Percentiles rank a stretch among this genome's conserved stretches.
phyloP scores from a whole-genome alignment of 2,888 invertebrate species.

The Sycophila texana region DNA sequence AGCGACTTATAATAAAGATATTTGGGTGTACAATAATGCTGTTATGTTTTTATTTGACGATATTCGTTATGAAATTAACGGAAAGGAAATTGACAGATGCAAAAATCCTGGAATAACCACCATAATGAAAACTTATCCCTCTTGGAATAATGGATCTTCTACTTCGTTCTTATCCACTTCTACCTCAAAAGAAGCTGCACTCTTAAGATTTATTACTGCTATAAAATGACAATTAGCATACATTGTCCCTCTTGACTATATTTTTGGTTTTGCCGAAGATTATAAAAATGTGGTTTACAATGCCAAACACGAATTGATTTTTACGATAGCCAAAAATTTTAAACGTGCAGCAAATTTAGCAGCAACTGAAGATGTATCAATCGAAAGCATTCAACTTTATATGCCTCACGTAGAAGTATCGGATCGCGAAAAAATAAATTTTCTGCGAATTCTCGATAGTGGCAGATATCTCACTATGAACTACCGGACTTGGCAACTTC shows the following conservation, averaged over 20 bases:
- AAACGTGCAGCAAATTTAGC: background rate
- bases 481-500: too few species aligned
- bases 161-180: background rate
- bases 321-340: background rate
- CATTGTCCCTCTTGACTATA: too few species aligned
- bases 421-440: background rate
- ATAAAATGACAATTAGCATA: too few species aligned
- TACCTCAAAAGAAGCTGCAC: background rate
- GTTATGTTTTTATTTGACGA: background rate
- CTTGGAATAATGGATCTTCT: background rate
- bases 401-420: constrained; percentile 1
- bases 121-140: background rate
- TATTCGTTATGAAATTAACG: background rate
- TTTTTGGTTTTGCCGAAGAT: constrained; percentile 5
- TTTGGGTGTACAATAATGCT: background rate
- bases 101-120: background rate
- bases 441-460: too few species aligned
- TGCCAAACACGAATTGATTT: constrained; percentile 2
- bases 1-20: background rate
- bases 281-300: background rate
- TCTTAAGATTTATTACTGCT: too few species aligned
- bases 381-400: background rate
- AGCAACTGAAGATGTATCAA: background rate
- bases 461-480: too few species aligned
- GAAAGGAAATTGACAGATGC: background rate